Evolutionary conservation across 2,797 vertebrate species (phyloP), one percentile per base, ranked within the genome.

Genomic region (Hypotaenidia okinawae): DNA sequence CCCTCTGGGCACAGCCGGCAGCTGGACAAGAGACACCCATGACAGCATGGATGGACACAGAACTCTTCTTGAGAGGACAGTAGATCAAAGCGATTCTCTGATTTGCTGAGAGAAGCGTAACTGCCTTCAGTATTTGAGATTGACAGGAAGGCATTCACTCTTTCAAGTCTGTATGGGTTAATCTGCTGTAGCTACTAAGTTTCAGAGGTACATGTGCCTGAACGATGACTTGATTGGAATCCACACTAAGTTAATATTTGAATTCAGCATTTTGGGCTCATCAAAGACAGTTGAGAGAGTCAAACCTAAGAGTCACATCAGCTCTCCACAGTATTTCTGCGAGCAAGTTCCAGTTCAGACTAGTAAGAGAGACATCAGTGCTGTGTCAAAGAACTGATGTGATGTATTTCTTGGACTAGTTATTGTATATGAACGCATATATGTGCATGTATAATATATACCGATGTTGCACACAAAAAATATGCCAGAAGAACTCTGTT

Each of bases 31-130:
- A 68, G 91, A 86, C 7, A 1, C 67, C 74, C 45, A 27, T 64
- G 63, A 54, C 62, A 83, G 57, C 70, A 10, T 27, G 64, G 94
- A 91, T 80, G 74, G 51, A 66, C 87, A 77, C 73, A 93, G 90
- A 66, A 93, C 77, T 49, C 94, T 91, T 11, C 69, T 79, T 3
- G 96, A 95, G 68, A 94, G 93, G 84, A 94, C 94, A 89, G 49
- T 58, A 24, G 89, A 72, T 66, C 91, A 54, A 43, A 94, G 87
- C 2, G 52, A 95, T 78, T 91, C 89, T 19, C 95, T 78, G 27
- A 75, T 59, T 24, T 94, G 95, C 94, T 87, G 96, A 49, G 95
- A 79, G 97, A 97, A 70, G 87, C 83, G 49, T 98, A 96, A 95
- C 77, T 69, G 49, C 67, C 67, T 67, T 16, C 28, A 2, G 27